Percentiles rank a stretch among this genome's conserved stretches.
phyloP scores from a whole-genome alignment of 2,888 invertebrate species.

The Cheilosia scutellata region DNA sequence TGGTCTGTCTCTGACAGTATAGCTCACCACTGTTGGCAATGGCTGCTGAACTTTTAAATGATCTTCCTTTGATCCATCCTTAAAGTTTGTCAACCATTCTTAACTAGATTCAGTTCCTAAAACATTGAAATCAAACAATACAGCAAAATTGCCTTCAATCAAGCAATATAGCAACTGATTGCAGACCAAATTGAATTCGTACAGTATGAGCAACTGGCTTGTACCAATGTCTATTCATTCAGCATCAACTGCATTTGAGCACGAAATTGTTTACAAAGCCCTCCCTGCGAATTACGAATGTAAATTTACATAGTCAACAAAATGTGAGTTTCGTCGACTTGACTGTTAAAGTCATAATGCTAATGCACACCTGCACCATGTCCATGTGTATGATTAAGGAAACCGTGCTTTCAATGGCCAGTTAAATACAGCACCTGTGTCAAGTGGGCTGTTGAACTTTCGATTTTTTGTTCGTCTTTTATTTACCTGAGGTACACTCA shows the following conservation, averaged over 20 bases:
- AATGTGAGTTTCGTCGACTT: conserved; percentile 1
- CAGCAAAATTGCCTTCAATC: not conserved
- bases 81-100: not conserved
- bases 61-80: too few relatives aligned
- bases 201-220: not conserved
- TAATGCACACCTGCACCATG: not conserved
- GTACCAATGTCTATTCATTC: not conserved
- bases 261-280: conserved; percentile 1
- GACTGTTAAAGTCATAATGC: not conserved
- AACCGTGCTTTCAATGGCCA: conserved; percentile 2
- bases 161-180: not conserved
- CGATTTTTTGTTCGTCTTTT: conserved; percentile 1
- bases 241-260: not conserved
- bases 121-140: not conserved
- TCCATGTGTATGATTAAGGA: not conserved
- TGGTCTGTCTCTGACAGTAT: too few relatives aligned
- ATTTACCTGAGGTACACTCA: conserved; percentile 19
- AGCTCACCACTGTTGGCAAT: too few relatives aligned
- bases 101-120: not conserved
- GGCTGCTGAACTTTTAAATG: too few relatives aligned
- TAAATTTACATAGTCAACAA: conserved; percentile 14
- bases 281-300: conserved; percentile 1
- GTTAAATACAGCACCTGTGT: conserved; percentile 2
- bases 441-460: conserved; percentile 10
- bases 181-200: not conserved